phyloP scores from a whole-genome alignment of 2,113 vertebrate species.

The Ammodytes marinus region DNA sequence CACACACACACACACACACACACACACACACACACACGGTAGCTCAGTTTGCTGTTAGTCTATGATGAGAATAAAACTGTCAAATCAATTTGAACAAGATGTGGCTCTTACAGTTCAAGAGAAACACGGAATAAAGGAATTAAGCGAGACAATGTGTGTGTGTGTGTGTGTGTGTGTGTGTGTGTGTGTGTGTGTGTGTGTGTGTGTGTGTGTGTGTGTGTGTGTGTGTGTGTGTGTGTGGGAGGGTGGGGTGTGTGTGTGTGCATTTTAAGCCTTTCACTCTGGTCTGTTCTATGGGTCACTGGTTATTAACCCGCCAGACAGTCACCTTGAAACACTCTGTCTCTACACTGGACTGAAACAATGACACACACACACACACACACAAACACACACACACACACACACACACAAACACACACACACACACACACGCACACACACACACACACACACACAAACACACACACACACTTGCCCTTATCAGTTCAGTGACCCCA shows the following conservation, averaged over 20 bases:
- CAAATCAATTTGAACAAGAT: constrained; percentile 40
- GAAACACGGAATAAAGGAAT: constrained; percentile 34
- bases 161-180: constrained; percentile 6
- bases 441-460: constrained; percentile 16
- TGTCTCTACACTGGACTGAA: constrained; percentile 16
- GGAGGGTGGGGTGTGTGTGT: constrained; percentile 6
- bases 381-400: constrained; percentile 32
- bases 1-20: constrained; percentile 14
- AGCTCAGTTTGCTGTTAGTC: constrained; percentile 30
- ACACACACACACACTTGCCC: constrained; percentile 26
- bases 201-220: constrained; percentile 21
- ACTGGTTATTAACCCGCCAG: constrained; percentile 79
- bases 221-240: constrained; percentile 20
- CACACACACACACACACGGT: not conserved
- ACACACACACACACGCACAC: constrained; percentile 22
- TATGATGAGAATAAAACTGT: constrained; percentile 39
- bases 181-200: constrained; percentile 21
- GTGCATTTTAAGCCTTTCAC: constrained; percentile 44
- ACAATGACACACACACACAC: constrained; percentile 23
- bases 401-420: not conserved
- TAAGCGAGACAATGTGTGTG: not conserved
- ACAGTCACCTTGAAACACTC: constrained; percentile 75
- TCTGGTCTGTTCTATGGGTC: constrained; percentile 66
- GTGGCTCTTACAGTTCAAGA: constrained; percentile 7
- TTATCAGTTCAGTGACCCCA: constrained; percentile 59